Evolutionary conservation across 2,797 vertebrate species (phyloP).

Genomic region (Phrynocephalus vlangalii): DNA sequence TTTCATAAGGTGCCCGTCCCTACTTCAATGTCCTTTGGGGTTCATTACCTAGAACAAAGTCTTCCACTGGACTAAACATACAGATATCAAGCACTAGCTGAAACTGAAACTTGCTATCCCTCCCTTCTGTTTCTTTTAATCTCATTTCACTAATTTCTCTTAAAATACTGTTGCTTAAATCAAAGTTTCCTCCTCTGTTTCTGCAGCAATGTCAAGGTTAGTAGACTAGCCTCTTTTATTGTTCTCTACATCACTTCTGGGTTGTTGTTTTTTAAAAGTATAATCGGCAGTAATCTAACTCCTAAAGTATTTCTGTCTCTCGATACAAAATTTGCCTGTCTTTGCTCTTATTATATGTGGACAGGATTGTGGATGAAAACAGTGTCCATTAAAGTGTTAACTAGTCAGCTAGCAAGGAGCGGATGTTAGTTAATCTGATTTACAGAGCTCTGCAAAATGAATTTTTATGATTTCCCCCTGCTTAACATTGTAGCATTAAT

Average conservation of each 20-base stretch:
- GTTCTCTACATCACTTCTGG: slow-evolving; percentile 60
- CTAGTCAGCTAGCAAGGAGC: slow-evolving; percentile 24
- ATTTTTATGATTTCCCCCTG: slow-evolving; percentile 65
- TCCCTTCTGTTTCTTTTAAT: slow-evolving; percentile 55
- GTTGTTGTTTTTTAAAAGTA: slow-evolving; percentile 48
- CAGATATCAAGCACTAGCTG: slow-evolving; percentile 45
- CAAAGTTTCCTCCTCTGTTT: slow-evolving; percentile 44
- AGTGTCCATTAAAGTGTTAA: slow-evolving; percentile 45
- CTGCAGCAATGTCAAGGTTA: slow-evolving; percentile 62
- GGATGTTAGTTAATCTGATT: slow-evolving; percentile 47
- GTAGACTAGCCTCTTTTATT: slow-evolving; percentile 22
- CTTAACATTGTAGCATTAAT: slow-evolving; percentile 70
- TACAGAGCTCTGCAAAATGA: slow-evolving; percentile 57
- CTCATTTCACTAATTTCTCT: slow-evolving; percentile 62
- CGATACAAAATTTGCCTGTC: slow-evolving; percentile 43
- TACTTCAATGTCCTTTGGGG: slow-evolving; percentile 46
- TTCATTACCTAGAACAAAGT: too few relatives aligned
- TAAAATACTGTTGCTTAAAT: slow-evolving; percentile 71
- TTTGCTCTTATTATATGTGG: neutral
- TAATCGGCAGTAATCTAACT: slow-evolving; percentile 61
- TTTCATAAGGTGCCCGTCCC: too few relatives aligned
- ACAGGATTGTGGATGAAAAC: slow-evolving; percentile 37
- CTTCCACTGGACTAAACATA: slow-evolving; percentile 60
- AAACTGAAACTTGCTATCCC: slow-evolving; percentile 66
- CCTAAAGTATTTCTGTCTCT: slow-evolving; percentile 60